Base-by-base conservation (phyloP, 2,888 invertebrate species). In the Tribolium freemani region DNA sequence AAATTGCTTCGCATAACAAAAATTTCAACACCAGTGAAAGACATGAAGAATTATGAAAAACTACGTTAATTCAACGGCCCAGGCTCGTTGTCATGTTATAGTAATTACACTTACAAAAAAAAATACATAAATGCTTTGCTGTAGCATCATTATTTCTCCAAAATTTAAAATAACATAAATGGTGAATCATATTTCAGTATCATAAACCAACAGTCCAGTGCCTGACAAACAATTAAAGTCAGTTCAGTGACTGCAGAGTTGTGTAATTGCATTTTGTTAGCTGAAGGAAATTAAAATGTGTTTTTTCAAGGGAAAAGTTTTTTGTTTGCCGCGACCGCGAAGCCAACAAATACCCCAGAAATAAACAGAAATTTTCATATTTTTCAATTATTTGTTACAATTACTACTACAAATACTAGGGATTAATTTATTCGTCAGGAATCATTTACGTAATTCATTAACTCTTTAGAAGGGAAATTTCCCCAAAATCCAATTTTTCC, bases 31-130 rank as follows among this genome's bases (percentile, higher is more conserved):
- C 31, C 63, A 13, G 8, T 31, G 30, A 60, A 63, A 63, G 50
- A 63, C 63, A 50, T 38, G 63, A 63, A 50, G 51, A 63, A 63
- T 63, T 63, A 51, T 63, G 63, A 63, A 63, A 63, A 63, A 63
- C 63, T 63, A 50, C 63, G 30, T 16, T 50, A 48, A 61, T 61
- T 61, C 31, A 48, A 61, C 26, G 13, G 50, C 5, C 31, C 46
- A 8, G n/a, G 60, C 60, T 30, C 51, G 50, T 63, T 26, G 21
- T 63, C 31, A 48, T 46, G n/a, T 21, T 51, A 26, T 30, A 63
- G 13, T 63, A 63, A 63, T 63, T 63, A 63, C 8, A 51, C 9
- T 48, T 30, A 63, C 63, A 63, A 63, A 63, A 63, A 63, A 63
- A 63, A 63, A 48, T 8, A 63, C 31, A 31, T 63, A 50, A 63